Percentiles rank a stretch among this genome's conserved stretches.
These are phyloP conservation scores for Leptinotarsa texana DNA, from an alignment of 1,140 invertebrate genomes.

Conservation along the genomic window DNA sequence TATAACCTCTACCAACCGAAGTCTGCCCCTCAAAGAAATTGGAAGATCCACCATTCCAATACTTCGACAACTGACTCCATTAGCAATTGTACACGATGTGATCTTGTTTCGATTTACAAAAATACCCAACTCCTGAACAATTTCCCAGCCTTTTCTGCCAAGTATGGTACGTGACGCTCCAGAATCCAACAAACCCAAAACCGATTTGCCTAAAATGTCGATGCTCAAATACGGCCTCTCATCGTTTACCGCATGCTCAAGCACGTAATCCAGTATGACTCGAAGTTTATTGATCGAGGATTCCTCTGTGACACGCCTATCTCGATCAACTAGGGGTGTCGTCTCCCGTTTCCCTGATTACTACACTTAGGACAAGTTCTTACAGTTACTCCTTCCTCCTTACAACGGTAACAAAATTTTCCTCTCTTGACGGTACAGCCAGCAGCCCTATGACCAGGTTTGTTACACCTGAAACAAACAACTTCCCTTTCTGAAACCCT, in stretches of 20 bases:
- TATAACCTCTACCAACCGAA: conserved; percentile 7
- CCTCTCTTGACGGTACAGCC: neutral
- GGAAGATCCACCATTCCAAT: neutral
- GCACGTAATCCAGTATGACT: conserved; percentile 1
- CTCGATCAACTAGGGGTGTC: conserved; percentile 2
- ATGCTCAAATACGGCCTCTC: conserved; percentile 32
- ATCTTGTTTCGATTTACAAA: neutral
- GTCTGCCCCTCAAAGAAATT: neutral
- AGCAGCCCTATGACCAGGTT: conserved; percentile 15
- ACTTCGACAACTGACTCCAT: neutral
- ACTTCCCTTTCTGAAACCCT: too few relatives aligned
- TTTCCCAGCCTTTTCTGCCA: neutral
- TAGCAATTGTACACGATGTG: neutral
- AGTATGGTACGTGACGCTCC: neutral
- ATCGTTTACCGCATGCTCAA: conserved; percentile 17
- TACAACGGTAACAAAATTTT: conserved; percentile 26
- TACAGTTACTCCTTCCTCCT: neutral
- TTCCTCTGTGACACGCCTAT: neutral
- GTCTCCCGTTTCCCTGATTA: conserved; percentile 23
- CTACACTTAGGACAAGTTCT: conserved; percentile 25
- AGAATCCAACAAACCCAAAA: conserved; percentile 36
- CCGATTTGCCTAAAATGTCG: conserved; percentile 19
- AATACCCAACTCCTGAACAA: conserved; percentile 6
- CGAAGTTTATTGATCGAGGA: conserved; percentile 3
- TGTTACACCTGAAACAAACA: conserved; percentile 20